A percentile compares a stretch with the other conserved stretches of the same genome.
Evolutionary conservation across 2,113 vertebrate species (phyloP).

Genomic region (Trematomus loennbergii): DNA sequence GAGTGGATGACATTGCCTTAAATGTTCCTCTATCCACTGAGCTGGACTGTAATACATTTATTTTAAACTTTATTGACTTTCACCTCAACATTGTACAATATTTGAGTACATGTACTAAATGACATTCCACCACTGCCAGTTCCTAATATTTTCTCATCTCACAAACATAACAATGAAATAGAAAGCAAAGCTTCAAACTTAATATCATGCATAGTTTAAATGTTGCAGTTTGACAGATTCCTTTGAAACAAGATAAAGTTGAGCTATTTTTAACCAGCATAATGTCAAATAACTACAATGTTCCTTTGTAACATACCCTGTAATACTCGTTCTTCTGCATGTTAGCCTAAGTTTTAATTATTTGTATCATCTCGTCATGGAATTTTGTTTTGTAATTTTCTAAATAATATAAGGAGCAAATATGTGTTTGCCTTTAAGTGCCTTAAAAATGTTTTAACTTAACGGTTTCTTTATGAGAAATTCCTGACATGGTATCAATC

Average conservation of each 20-base stretch:
- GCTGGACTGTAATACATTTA: too few relatives aligned
- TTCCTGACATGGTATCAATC: too few relatives aligned
- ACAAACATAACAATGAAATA: too few relatives aligned
- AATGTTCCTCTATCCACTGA: too few relatives aligned
- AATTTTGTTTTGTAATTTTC: background rate
- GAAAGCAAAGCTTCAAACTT: too few relatives aligned
- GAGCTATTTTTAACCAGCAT: slow-evolving; percentile 5
- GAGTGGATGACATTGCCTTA: too few relatives aligned
- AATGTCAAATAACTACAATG: slow-evolving; percentile 1
- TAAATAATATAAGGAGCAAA: background rate
- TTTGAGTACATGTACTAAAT: too few relatives aligned
- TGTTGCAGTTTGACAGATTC: background rate
- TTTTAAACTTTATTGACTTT: too few relatives aligned
- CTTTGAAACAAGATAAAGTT: background rate
- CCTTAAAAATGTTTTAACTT: background rate
- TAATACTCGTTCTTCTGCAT: background rate
- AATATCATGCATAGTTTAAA: background rate
- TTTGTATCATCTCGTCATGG: background rate
- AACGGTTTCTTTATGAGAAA: background rate
- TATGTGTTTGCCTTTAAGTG: background rate
- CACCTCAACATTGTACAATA: too few relatives aligned
- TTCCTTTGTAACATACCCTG: background rate
- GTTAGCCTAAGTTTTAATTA: background rate
- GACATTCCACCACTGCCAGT: too few relatives aligned
- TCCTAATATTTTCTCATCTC: too few relatives aligned